Evolutionary conservation across 2,113 vertebrate species (phyloP).

Genomic region (Myotis yumanensis): DNA sequence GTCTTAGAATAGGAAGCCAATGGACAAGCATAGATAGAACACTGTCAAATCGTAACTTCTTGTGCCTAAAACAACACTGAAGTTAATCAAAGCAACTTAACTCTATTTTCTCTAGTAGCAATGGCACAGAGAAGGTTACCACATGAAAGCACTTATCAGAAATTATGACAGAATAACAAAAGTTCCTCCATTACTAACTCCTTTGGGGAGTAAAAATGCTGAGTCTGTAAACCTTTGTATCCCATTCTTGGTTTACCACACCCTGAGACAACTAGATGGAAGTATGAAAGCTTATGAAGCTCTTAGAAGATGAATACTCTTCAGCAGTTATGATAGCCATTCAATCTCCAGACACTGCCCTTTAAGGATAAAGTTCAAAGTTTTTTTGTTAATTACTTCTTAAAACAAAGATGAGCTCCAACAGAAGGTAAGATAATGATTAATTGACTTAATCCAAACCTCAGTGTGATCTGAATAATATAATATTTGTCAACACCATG

Average conservation of each 20-base stretch:
- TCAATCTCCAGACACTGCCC: neutral
- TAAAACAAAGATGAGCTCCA: conserved; percentile 39
- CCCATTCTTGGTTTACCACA: neutral
- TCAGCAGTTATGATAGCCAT: neutral
- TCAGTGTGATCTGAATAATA: conserved; percentile 9
- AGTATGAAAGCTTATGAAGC: neutral
- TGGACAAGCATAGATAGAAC: neutral
- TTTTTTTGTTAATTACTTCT: conserved; percentile 33
- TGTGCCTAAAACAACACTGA: neutral
- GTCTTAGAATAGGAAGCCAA: conserved; percentile 4
- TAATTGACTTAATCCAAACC: conserved; percentile 19
- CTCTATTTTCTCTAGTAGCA: conserved; percentile 19
- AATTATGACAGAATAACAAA: conserved; percentile 31
- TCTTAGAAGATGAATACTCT: conserved; percentile 35
- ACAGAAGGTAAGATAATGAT: neutral
- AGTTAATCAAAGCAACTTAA: neutral
- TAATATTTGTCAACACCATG: conserved; percentile 4
- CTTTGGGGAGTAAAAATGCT: conserved; percentile 25
- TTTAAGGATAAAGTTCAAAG: conserved; percentile 37
- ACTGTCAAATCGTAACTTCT: conserved; percentile 20
- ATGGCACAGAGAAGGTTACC: conserved; percentile 8
- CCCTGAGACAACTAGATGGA: neutral
- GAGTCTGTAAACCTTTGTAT: neutral
- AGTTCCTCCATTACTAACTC: neutral
- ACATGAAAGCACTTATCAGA: conserved; percentile 21